Evolutionary conservation across 2,113 vertebrate species (phyloP).

Genomic region (Barnardius zonarius): DNA sequence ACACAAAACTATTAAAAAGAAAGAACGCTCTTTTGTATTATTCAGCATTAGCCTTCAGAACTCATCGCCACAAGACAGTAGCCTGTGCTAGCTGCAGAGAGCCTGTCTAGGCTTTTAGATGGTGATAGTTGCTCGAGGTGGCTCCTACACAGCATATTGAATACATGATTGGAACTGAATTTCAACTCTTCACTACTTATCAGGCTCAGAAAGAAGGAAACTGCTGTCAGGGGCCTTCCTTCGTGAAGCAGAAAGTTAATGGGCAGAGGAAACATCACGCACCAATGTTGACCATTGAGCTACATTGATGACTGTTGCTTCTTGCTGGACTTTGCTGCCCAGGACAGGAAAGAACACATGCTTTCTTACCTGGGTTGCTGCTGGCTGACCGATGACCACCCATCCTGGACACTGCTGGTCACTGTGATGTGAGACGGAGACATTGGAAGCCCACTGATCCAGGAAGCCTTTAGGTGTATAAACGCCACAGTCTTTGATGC

Average conservation of each 20-base stretch:
- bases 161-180: background rate
- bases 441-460: slow-evolving; percentile 93
- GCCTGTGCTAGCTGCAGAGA: background rate
- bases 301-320: background rate
- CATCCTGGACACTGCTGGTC: slow-evolving; percentile 91
- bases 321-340: background rate
- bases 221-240: background rate
- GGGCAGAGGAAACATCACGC: background rate
- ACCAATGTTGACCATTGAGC: accelerated
- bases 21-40: slow-evolving; percentile 43
- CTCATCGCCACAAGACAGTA: background rate
- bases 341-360: background rate
- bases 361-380: slow-evolving; percentile 88
- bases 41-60: slow-evolving; percentile 16
- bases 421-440: slow-evolving; percentile 89
- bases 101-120: background rate
- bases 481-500: slow-evolving; percentile 93
- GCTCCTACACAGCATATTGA: background rate
- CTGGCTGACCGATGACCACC: slow-evolving; percentile 91
- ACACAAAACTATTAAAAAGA: slow-evolving; percentile 55
- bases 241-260: background rate
- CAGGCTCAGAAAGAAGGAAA: background rate
- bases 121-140: background rate
- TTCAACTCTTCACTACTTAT: background rate
- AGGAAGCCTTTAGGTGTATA: slow-evolving; percentile 94